These are phyloP conservation scores for Neoarius graeffei DNA, from an alignment of 2,113 vertebrate species.

Conservation along the genomic window DNA sequence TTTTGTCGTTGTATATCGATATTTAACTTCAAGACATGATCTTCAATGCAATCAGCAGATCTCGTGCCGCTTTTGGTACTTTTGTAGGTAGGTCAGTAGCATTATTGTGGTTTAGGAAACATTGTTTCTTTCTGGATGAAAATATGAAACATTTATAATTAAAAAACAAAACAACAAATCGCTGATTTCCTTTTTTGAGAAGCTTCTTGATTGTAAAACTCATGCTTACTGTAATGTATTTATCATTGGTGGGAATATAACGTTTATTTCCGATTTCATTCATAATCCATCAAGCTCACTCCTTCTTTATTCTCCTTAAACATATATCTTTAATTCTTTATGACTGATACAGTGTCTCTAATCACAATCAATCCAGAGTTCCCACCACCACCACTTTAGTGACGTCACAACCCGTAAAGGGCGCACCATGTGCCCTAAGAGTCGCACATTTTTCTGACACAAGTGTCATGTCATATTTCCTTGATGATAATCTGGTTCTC, in stretches of 20 bases:
- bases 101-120: neutral
- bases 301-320: neutral
- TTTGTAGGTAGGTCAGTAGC: slow-evolving; percentile 65
- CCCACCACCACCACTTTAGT: too few relatives aligned
- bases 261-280: neutral
- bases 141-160: neutral
- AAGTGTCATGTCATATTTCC: neutral
- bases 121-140: neutral
- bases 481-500: neutral
- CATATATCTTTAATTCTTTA: too few relatives aligned
- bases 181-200: neutral
- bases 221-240: neutral
- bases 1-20: neutral
- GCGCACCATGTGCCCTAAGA: neutral
- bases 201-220: neutral
- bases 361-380: too few relatives aligned
- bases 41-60: slow-evolving; percentile 26
- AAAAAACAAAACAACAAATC: neutral
- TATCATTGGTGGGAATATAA: neutral
- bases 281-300: neutral
- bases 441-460: neutral
- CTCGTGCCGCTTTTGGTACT: slow-evolving; percentile 20
- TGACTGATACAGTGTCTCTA: too few relatives aligned
- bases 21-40: slow-evolving; percentile 30
- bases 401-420: neutral